A percentile compares a stretch with the other conserved stretches of the same genome.
Conservation (phyloP, 2,113 vertebrate species). For the Notarius lentiginosus region DNA sequence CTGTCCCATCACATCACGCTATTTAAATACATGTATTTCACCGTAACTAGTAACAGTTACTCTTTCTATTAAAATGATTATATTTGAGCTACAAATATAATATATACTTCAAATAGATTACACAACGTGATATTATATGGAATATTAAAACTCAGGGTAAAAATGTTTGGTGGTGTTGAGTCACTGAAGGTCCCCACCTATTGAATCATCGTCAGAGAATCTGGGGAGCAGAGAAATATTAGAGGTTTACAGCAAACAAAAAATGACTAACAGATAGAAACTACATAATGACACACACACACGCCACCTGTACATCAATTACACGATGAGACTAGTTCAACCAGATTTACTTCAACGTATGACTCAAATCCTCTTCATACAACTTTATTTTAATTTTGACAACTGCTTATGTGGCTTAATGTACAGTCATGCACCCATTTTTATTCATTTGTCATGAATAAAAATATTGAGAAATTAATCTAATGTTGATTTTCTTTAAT, state of each 20-base stretch:
- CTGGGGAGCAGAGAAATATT: neutral
- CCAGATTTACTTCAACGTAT: slow-evolving; percentile 30
- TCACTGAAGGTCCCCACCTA: neutral
- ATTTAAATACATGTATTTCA: neutral
- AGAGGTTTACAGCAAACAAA: too few species aligned
- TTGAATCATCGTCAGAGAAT: neutral
- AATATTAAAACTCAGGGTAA: neutral
- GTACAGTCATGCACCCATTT: neutral
- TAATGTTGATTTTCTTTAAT: neutral
- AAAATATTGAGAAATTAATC: neutral
- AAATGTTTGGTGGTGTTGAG: neutral
- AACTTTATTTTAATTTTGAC: neutral
- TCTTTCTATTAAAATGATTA: neutral
- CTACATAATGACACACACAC: neutral
- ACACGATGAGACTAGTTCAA: slow-evolving; percentile 39
- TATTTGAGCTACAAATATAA: neutral
- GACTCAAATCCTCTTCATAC: neutral
- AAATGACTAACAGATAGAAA: neutral
- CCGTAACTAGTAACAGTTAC: neutral
- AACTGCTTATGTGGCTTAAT: slow-evolving; percentile 27
- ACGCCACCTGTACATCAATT: neutral
- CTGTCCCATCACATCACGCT: neutral
- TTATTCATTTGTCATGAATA: neutral
- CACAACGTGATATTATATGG: neutral
- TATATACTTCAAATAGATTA: neutral